Base-by-base conservation (phyloP, 2,888 invertebrate species). In the Harpagoxenus sublaevis region DNA sequence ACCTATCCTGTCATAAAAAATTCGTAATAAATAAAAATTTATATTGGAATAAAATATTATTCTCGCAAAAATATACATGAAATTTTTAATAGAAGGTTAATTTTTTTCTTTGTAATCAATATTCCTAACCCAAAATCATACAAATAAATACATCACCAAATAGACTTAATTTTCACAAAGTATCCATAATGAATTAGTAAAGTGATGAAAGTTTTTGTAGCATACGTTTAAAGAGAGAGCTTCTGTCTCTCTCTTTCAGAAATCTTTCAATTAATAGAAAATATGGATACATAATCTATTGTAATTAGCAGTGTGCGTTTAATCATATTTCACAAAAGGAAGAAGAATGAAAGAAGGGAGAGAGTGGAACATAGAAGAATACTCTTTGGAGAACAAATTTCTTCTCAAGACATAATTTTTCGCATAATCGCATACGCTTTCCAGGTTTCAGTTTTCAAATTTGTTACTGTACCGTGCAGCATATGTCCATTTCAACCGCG, bases 401-500 rank as follows among this genome's bases (percentile, higher is more conserved):
- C 51, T 28, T 28, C 42, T 28, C 42, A 2, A 77, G 51, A 63
- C 23, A 35, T 63, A 51, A 77, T 51, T 65, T 77, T 42, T 28
- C 39, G 18, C 1, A 28, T 53, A 53, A 77, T 51, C 48, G 6
- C 65, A 51, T 3, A 35, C 42, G 15, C 12, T 28, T 42, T 57
- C 2, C 42, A 45, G 28, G 15, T n/a, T 51, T 65, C 5, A 63
- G 28, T 63, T 79, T 71, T 70, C 45, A 71, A 60, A 60, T 79
- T 79, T 70, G 57, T 66, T 45, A 57, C 57, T 60, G 71, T 60
- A 57, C 45, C 23, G 9, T 71, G 35, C 60, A 71, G 68, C 31
- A 55, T n/a, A 55, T 57, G 60, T 79, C 71, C 18, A 48, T 79
- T 79, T 60, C 57, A 79, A 79, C 71, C 71, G 35, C 79, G 23